Conservation (phyloP, 2,113 vertebrate species). For the Bos javanicus region DNA sequence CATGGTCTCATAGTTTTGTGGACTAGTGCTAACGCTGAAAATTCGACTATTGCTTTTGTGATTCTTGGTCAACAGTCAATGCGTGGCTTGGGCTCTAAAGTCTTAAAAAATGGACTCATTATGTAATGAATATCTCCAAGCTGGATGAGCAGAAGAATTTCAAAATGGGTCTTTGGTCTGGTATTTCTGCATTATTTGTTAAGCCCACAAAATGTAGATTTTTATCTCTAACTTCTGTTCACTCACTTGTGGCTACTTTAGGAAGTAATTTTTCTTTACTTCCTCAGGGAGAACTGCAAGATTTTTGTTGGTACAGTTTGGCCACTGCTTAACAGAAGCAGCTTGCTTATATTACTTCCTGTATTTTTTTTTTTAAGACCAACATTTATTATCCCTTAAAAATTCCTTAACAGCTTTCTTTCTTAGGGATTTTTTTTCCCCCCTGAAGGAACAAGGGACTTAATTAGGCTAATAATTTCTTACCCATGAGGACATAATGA, state of each 20-base stretch:
- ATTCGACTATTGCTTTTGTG: conserved; percentile 47
- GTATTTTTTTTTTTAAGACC: conserved; percentile 6
- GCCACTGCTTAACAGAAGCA: not conserved
- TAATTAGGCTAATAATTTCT: conserved; percentile 10
- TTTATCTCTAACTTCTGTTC: conserved; percentile 53
- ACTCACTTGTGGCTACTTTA: conserved; percentile 42
- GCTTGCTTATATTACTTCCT: conserved; percentile 25
- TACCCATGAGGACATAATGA: not conserved
- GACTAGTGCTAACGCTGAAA: conserved; percentile 58
- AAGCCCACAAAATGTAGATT: conserved; percentile 50
- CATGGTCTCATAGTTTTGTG: conserved; percentile 47
- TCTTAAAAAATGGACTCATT: conserved; percentile 42
- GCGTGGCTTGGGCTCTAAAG: conserved; percentile 35
- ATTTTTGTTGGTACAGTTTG: not conserved
- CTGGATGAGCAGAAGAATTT: conserved; percentile 12
- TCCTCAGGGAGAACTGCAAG: not conserved
- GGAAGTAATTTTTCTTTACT: conserved; percentile 50
- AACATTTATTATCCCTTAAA: not conserved
- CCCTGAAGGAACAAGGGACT: conserved; percentile 16
- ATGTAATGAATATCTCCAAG: conserved; percentile 49
- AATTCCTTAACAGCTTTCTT: conserved; percentile 24
- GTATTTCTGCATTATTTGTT: conserved; percentile 25
- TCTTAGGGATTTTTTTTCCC: not conserved
- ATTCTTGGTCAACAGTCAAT: conserved; percentile 59
- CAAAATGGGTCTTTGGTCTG: conserved; percentile 40